Percentiles rank a stretch among this genome's conserved stretches.
Conservation (phyloP, 2,797 vertebrate genomes). For the Rousettus madagascariensis region DNA sequence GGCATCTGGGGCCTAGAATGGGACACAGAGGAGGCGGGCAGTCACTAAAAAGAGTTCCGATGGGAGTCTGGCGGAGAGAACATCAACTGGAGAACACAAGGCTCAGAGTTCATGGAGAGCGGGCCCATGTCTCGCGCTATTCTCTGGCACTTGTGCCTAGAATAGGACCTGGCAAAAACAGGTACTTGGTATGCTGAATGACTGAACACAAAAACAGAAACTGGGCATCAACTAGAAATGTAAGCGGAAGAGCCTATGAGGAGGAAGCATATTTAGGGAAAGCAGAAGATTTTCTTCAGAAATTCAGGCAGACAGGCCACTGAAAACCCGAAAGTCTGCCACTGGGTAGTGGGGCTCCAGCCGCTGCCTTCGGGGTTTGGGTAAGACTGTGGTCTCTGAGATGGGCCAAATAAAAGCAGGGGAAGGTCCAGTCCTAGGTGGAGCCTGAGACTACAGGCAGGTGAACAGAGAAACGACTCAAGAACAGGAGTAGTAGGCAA, state of each 20-base stretch:
- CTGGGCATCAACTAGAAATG: not conserved
- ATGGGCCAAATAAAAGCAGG: not conserved
- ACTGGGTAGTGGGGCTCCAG: not conserved
- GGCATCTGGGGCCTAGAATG: not conserved
- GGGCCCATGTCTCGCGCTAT: not conserved
- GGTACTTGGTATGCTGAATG: not conserved
- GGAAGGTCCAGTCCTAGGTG: not conserved
- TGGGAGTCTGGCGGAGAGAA: not conserved
- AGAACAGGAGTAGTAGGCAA: not conserved
- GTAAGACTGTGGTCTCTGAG: not conserved
- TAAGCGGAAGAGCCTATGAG: not conserved
- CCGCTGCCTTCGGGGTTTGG: not conserved
- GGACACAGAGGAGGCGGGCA: not conserved
- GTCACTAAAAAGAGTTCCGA: not conserved
- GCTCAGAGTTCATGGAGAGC: not conserved
- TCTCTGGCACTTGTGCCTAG: not conserved
- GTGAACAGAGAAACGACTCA: not conserved
- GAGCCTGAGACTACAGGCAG: not conserved
- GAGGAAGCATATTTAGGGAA: not conserved
- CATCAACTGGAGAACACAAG: not conserved
- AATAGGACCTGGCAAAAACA: not conserved
- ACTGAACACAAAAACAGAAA: not conserved
- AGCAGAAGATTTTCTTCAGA: slow-evolving; percentile 64
- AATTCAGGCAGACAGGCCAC: slow-evolving; percentile 15
- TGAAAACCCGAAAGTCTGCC: not conserved